Conservation (phyloP, 2,113 vertebrate species). For the Alaudala cheleensis region DNA sequence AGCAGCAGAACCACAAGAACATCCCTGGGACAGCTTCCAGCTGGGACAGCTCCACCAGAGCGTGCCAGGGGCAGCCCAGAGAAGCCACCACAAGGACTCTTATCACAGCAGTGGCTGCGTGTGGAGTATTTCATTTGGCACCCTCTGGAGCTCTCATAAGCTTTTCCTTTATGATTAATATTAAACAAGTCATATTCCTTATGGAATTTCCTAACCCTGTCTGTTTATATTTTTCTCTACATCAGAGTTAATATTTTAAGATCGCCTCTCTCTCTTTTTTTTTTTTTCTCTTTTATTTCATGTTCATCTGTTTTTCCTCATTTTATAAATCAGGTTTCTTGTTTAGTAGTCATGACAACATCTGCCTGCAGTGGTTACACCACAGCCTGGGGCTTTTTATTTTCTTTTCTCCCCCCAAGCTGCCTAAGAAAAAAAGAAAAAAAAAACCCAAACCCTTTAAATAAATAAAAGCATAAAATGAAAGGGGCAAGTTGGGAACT, state of each 20-base stretch:
- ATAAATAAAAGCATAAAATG: conserved; percentile 40
- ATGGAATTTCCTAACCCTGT: conserved; percentile 49
- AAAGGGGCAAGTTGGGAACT: not conserved
- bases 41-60: not conserved
- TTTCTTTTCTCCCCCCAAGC: not conserved
- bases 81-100: not conserved
- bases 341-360: conserved; percentile 65
- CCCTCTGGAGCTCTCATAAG: not conserved
- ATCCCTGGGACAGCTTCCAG: not conserved
- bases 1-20: not conserved
- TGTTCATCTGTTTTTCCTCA: conserved; percentile 48
- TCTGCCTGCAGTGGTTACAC: conserved; percentile 44
- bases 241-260: conserved; percentile 56
- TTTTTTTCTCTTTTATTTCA: conserved; percentile 9
- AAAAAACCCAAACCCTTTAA: not conserved
- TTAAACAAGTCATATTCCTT: conserved; percentile 53
- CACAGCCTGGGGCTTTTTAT: conserved; percentile 31
- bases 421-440: not conserved
- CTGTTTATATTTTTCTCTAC: conserved; percentile 59
- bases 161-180: conserved; percentile 69
- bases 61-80: not conserved
- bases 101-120: not conserved
- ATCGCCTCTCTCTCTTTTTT: not conserved
- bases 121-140: conserved; percentile 23
- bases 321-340: conserved; percentile 61